A percentile compares a stretch with the other conserved stretches of the same genome.
Evolutionary conservation across 2,888 invertebrate genomes (phyloP).

Genomic region (Cryptophagus acutangulus): DNA sequence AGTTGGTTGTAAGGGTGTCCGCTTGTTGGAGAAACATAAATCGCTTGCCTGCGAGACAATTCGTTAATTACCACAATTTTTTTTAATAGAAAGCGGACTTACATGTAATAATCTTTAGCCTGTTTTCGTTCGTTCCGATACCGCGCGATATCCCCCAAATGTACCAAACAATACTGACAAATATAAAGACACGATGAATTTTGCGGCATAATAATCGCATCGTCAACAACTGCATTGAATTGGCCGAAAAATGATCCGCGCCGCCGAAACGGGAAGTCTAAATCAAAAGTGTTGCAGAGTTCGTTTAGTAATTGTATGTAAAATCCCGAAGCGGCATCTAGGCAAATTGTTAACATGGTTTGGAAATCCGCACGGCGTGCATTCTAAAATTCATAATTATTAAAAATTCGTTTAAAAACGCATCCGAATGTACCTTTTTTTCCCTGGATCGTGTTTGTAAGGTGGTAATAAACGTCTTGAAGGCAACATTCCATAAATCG

Average conservation of each 20-base stretch:
- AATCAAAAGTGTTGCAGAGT: conserved; percentile 73
- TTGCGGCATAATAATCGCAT: conserved; percentile 49
- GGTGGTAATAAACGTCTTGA: conserved; percentile 79
- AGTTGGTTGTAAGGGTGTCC: conserved; percentile 90
- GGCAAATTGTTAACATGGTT: conserved; percentile 71
- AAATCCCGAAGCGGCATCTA: conserved; percentile 82
- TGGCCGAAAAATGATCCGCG: conserved; percentile 44
- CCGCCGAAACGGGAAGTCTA: conserved; percentile 72
- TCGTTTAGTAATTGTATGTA: conserved; percentile 77
- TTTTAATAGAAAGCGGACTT: conserved; percentile 19
- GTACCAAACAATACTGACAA: conserved; percentile 84
- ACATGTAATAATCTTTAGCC: conserved; percentile 80
- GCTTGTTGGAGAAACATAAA: conserved; percentile 66
- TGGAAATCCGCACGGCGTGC: conserved; percentile 69
- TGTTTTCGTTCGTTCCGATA: conserved; percentile 76
- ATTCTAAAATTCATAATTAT: conserved; percentile 50
- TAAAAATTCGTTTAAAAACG: background rate
- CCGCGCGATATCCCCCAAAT: conserved; percentile 80
- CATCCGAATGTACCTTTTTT: conserved; percentile 59
- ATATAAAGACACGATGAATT: conserved; percentile 76
- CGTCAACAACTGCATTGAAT: conserved; percentile 31
- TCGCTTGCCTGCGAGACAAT: conserved; percentile 58
- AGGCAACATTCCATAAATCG: conserved; percentile 83
- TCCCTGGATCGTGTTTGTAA: conserved; percentile 74
- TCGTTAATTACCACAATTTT: conserved; percentile 1